Evolutionary conservation across 92 coral and sea anemone genomes (phyloP), one percentile per base, ranked within the genome.

Genomic region (Epizoanthus stellaris): DNA sequence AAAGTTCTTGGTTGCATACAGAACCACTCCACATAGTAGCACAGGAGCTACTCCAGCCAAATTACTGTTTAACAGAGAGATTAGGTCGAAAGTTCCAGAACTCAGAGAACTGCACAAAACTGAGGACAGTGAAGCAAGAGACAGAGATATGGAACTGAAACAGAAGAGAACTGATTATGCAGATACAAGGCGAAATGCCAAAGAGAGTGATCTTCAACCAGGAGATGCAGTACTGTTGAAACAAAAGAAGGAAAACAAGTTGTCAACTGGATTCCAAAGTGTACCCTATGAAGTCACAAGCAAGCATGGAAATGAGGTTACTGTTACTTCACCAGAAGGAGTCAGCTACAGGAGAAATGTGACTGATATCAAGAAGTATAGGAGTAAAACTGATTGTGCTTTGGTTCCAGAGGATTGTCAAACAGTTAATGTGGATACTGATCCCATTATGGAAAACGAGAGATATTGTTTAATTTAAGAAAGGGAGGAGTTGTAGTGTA

Each of bases 81-180:
- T 77, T 66, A 77, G 42, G 54, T 60, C 82, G 14, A 59, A 77
- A 59, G 2, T 60, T 34, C 82, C 82, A 59, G 40, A 77, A 68
- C 43, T 77, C 36, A 30, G 69, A 76, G 82, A 76, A 16, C 3
- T 56, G 63, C 61, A 63, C 34, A 42, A 58, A 20, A 3, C 58
- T 72, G n/a, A 30, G 42, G 75, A 49, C 52, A 65, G 74, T 62
- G 85, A 80, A 71, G 90, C 81, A 54, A 67, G 81, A 69, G 81
- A 87, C 79, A 45, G 10, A 30, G 85, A 87, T 67, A 60, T 53
- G 11, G 86, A 80, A 52, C 59, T n/a, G 19, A 80, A 87, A 57
- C 90, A 87, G 76, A 70, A 70, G 42, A 70, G 85, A 47, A 17
- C 86, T 6, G 90, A 87, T 58, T 87, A 80, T 70, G 86, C 82